These are phyloP conservation scores for Plagodis dolabraria DNA, from an alignment of 2,888 invertebrate species.

Conservation along the genomic window DNA sequence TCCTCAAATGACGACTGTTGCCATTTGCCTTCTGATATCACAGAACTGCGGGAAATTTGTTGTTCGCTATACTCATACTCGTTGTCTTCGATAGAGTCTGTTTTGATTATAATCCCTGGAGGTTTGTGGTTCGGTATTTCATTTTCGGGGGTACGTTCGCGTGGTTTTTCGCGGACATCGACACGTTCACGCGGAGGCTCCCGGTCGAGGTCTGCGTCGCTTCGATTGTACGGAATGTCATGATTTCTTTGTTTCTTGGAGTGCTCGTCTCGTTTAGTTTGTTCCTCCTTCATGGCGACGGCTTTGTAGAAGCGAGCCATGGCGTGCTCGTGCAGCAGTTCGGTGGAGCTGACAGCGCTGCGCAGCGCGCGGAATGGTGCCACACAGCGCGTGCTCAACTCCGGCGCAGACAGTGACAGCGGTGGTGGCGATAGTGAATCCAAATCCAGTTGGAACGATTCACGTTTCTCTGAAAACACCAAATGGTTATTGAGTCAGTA, in stretches of 20 bases:
- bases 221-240: constrained; percentile 69
- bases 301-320: constrained; percentile 93
- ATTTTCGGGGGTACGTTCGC: constrained; percentile 1
- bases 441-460: constrained; percentile 86
- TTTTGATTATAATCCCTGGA: constrained; percentile 65
- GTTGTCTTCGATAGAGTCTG: constrained; percentile 63
- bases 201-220: constrained; percentile 36
- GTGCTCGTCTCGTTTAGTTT: constrained; percentile 62
- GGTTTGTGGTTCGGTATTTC: constrained; percentile 39
- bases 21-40: constrained; percentile 72
- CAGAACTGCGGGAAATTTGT: constrained; percentile 61
- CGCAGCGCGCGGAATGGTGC: constrained; percentile 86
- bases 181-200: constrained; percentile 36
- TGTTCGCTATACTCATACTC: constrained; percentile 56
- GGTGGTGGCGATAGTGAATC: constrained; percentile 90
- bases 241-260: constrained; percentile 46
- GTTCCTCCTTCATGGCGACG: constrained; percentile 89
- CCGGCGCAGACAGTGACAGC: constrained; percentile 92
- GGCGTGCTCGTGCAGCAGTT: constrained; percentile 91
- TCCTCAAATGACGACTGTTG: constrained; percentile 82
- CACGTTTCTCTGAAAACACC: constrained; percentile 70
- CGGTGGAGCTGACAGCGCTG: constrained; percentile 92
- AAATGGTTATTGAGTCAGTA: neutral
- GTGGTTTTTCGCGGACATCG: constrained; percentile 12
- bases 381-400: constrained; percentile 84